Evolutionary conservation across 2,888 invertebrate genomes (phyloP), one percentile per base, ranked within the genome.

Genomic region (Sarcophaga subvicina): DNA sequence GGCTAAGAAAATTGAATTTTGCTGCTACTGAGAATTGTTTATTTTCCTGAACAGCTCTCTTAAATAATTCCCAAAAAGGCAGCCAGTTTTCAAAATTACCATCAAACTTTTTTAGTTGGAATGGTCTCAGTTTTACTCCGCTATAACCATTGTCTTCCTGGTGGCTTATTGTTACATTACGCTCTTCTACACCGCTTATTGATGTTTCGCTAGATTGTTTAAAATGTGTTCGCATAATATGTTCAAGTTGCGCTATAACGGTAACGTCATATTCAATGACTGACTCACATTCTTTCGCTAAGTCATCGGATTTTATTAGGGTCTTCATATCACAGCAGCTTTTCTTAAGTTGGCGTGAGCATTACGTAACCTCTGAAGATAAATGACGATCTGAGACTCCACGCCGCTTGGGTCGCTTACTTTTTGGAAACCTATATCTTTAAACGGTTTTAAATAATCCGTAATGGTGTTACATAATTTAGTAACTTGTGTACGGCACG

Each of bases 21-120:
- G 69, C 66, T 37, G 83, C 66, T 59, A 67, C 47, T 47, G 49
- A 49, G 2, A 49, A 12, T 12, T 14, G 10, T 12, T 14, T 54
- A 25, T 80, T 85, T 22, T 87, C 84, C 6, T 85, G 83, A 17
- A 87, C 79, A 60, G 82, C 82, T n/a, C 45, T 54, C 54, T 85
- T 87, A 67, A 84, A 87, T 70, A 76, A 37, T 54, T 87, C 87
- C 84, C 87, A 87, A 37, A 86, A 86, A 3, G 86, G 86, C 11
- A 86, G 62, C 83, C 83, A 87, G 47, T 84, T 81, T 77, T 87
- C 84, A 70, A 84, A 83, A 47, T 81, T 76, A 20, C 87, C 84
- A 63, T 87, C 80, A 70, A 82, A 87, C 54, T 76, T 76, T 73
- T 75, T 85, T 62, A 84, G 75, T 67, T 84, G 78, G 60, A 84